phyloP scores from a whole-genome alignment of 2,113 vertebrate species.

The Tragelaphus strepsiceros region DNA sequence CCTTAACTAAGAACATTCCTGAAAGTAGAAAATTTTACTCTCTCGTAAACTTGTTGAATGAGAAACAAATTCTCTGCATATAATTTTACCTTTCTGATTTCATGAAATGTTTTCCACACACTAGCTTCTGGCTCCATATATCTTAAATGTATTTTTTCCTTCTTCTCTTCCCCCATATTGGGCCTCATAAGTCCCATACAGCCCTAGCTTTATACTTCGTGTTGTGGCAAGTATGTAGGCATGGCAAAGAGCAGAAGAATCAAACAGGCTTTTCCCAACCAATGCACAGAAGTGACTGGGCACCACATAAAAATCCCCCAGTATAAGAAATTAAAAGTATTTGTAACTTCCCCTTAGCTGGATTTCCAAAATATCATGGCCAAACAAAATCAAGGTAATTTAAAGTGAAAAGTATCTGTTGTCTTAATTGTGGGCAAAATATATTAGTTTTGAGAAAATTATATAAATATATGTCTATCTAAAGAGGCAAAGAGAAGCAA shows the following conservation, averaged over 20 bases:
- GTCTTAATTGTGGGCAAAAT: background rate
- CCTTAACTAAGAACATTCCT: background rate
- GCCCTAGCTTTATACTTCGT: background rate
- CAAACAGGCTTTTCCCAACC: background rate
- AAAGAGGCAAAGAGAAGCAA: background rate
- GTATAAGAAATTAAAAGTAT: background rate
- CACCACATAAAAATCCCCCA: background rate
- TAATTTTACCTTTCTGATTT: background rate
- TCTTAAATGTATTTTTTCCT: background rate
- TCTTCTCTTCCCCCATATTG: background rate
- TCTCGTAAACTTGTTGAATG: background rate
- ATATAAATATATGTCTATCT: background rate
- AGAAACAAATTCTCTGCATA: background rate
- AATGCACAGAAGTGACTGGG: background rate
- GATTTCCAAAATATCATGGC: background rate
- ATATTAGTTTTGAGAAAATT: background rate
- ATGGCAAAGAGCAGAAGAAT: background rate
- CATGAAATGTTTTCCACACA: background rate
- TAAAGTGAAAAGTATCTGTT: background rate
- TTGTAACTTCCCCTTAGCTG: background rate
- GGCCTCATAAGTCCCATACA: too few relatives aligned
- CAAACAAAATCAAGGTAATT: background rate
- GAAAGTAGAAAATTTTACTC: background rate
- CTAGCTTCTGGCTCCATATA: background rate
- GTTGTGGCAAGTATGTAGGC: rapidly evolving